Conservation (phyloP, 2,113 vertebrate genomes). For the Equus quagga region DNA sequence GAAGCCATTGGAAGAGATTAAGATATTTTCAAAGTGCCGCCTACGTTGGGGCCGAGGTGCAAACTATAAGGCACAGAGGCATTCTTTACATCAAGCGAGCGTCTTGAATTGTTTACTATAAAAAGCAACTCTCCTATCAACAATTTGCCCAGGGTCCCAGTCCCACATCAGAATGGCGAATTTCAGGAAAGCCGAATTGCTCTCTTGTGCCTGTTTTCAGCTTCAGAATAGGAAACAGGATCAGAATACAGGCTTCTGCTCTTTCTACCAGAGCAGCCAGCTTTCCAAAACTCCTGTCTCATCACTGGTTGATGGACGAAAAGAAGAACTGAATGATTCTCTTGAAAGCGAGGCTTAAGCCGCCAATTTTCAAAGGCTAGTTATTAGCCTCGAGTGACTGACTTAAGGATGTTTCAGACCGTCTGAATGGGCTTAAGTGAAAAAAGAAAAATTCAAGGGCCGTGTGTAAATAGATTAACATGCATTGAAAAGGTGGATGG, state of each 20-base stretch:
- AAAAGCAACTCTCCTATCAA: no score
- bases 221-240: rapidly evolving
- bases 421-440: not conserved
- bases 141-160: rapidly evolving
- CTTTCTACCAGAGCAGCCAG: not conserved
- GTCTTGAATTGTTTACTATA: not conserved
- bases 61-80: not conserved
- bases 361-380: rapidly evolving
- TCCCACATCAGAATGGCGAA: not conserved
- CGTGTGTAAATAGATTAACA: rapidly evolving
- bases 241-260: not conserved
- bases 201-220: no score
- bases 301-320: not conserved
- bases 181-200: not conserved
- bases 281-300: not conserved
- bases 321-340: not conserved
- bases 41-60: not conserved
- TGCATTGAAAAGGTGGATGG: rapidly evolving
- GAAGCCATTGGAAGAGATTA: not conserved
- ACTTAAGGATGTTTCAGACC: not conserved
- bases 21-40: not conserved
- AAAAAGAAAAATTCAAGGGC: not conserved
- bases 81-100: no score
- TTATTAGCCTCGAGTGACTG: not conserved
- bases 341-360: not conserved